Conservation (phyloP, 2,888 invertebrate genomes). For the Macrophya annulata region DNA sequence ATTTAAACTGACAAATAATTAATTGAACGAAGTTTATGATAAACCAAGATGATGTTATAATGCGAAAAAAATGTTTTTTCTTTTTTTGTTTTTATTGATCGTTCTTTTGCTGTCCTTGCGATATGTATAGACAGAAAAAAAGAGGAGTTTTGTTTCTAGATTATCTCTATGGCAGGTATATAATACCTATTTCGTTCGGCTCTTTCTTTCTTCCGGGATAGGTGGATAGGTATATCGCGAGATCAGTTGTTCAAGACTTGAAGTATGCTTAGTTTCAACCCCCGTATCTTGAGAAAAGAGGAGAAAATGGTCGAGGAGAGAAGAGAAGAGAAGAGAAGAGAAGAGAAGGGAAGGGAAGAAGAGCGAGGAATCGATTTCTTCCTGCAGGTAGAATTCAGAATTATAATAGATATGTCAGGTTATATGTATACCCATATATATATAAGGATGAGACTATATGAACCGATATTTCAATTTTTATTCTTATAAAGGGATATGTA, state of each 20-base stretch:
- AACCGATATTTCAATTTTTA: background rate
- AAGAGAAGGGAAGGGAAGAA: background rate
- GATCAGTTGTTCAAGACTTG: constrained; percentile 19
- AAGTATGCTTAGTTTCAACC: constrained; percentile 1
- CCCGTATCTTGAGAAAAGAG: background rate
- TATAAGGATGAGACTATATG: background rate
- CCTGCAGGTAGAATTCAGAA: background rate
- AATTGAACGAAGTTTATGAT: no score
- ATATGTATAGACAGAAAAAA: background rate
- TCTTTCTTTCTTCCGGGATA: constrained; percentile 22
- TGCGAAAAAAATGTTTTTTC: no score
- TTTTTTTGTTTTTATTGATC: no score
- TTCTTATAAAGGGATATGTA: background rate
- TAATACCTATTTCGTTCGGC: background rate
- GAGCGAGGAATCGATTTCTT: background rate
- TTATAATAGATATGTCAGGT: background rate
- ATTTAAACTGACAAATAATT: no score
- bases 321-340: background rate
- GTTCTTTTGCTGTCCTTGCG: no score
- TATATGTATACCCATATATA: background rate
- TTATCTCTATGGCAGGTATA: background rate
- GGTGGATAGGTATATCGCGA: constrained; percentile 4
- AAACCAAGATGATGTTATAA: no score
- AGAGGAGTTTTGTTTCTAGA: background rate
- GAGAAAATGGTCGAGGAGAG: background rate